Evolutionary conservation across 2,888 invertebrate genomes (phyloP).

Genomic region (Ashinkailepas kermadecensis): DNA sequence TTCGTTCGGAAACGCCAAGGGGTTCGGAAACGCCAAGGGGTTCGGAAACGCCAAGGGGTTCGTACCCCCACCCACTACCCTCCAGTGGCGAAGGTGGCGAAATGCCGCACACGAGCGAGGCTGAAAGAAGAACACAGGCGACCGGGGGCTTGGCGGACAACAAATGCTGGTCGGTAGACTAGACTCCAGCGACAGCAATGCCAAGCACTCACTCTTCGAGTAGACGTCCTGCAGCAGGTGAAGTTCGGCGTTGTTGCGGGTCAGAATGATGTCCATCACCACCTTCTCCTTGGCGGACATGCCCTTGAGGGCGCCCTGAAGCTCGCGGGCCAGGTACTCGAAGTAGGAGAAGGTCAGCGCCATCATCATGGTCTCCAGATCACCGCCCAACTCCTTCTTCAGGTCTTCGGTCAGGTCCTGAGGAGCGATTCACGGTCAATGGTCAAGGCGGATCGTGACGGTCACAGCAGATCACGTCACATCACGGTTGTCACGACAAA

Average conservation of each 20-base stretch:
- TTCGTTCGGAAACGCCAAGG: no score
- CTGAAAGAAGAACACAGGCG: no score
- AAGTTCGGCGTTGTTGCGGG: conserved; percentile 2
- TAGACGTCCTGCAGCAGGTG: conserved; percentile 10
- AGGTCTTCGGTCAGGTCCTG: conserved; percentile 38
- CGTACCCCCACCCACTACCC: no score
- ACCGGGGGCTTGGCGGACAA: no score
- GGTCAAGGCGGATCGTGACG: no score
- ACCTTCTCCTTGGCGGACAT: not conserved
- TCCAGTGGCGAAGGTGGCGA: no score
- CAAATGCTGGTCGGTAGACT: no score
- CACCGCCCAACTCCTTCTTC: conserved; percentile 43
- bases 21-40: no score
- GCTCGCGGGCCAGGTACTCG: conserved; percentile 42
- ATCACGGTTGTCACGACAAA: no score
- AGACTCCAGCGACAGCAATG: not conserved
- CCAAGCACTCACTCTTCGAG: not conserved
- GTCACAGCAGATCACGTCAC: no score
- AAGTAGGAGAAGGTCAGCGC: conserved; percentile 41
- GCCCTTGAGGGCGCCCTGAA: conserved; percentile 42
- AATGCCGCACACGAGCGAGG: no score
- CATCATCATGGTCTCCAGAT: conserved; percentile 42
- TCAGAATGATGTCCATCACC: conserved; percentile 17
- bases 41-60: no score
- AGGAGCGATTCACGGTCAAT: not conserved